Base-by-base conservation (phyloP, 2,797 vertebrate genomes). In the Micrastur ruficollis region DNA sequence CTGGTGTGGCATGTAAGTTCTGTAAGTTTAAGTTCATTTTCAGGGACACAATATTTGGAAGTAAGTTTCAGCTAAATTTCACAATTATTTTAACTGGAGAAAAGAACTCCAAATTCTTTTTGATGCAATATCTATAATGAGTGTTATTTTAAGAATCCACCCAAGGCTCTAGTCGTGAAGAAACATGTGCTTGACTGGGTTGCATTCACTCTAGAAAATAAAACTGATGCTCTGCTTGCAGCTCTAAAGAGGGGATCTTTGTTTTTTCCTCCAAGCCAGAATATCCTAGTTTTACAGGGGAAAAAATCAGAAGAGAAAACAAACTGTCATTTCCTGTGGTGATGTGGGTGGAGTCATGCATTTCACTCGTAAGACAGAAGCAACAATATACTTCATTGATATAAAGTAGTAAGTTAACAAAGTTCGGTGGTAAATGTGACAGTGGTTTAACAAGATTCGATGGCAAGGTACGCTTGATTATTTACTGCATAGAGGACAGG, bases 131-230 rank as follows among this genome's bases (percentile, higher is more conserved):
- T 71, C 79, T 81, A 7, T 80, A 84, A 86, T 89, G 58, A 93
- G 6, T 70, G 14, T 61, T 95, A 88, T 94, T 95, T 92, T 93
- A 92, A 93, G 92, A 85, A 86, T 81, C 56, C 61, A 89, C 58
- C 71, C 38, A 68, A 82, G 86, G 86, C 72, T 93, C 19, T 87
- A 72, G 53, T 85, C 63, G 21, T 80, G 83, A 95, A 87, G 74
- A 88, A 94, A 92, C n/a, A 55, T 59, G 56, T 87, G 61, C 78
- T 85, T 95, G 65, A 87, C 71, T 87, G 83, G 12, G 15, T 82
- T 87, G 25, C 36, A 18, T 85, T 89, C 27, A 36, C 27, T 91
- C 34, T 89, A 5, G 78, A 87, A 89, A 87, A 89, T 55, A 85
- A 93, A 85, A 80, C 8, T 38, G 3, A 71, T 74, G 16, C 92